Conservation (phyloP, 2,797 vertebrate genomes). For the Propithecus perrieri region DNA sequence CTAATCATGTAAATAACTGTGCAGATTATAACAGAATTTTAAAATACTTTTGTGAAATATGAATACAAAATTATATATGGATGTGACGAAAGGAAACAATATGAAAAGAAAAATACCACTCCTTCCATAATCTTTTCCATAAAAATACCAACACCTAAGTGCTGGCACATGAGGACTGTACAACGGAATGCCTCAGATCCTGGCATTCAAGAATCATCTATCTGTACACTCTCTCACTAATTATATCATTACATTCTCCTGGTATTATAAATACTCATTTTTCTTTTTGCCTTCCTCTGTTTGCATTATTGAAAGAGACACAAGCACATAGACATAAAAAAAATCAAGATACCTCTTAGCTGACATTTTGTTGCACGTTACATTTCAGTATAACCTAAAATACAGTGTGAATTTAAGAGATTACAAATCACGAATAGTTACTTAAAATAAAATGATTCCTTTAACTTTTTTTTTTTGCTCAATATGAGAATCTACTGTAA, state of each 20-base stretch:
- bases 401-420: slow-evolving; percentile 47
- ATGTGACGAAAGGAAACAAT: slow-evolving; percentile 37
- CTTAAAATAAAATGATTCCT: slow-evolving; percentile 70
- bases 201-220: slow-evolving; percentile 77
- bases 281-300: slow-evolving; percentile 70
- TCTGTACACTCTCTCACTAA: slow-evolving; percentile 78
- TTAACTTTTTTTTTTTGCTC: slow-evolving; percentile 46
- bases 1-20: neutral
- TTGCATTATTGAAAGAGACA: slow-evolving; percentile 72
- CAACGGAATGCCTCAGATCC: slow-evolving; percentile 70
- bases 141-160: neutral
- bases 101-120: neutral
- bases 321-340: neutral
- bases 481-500: slow-evolving; percentile 60
- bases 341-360: slow-evolving; percentile 14
- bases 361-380: neutral
- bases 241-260: slow-evolving; percentile 75
- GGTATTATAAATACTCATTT: slow-evolving; percentile 80
- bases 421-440: slow-evolving; percentile 69
- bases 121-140: neutral
- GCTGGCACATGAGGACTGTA: slow-evolving; percentile 64
- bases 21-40: rapidly evolving
- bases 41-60: slow-evolving; percentile 33
- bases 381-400: slow-evolving; percentile 50
- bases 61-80: neutral